phyloP scores from a whole-genome alignment of 2,113 vertebrate genomes.

The Xiphophorus maculatus region DNA sequence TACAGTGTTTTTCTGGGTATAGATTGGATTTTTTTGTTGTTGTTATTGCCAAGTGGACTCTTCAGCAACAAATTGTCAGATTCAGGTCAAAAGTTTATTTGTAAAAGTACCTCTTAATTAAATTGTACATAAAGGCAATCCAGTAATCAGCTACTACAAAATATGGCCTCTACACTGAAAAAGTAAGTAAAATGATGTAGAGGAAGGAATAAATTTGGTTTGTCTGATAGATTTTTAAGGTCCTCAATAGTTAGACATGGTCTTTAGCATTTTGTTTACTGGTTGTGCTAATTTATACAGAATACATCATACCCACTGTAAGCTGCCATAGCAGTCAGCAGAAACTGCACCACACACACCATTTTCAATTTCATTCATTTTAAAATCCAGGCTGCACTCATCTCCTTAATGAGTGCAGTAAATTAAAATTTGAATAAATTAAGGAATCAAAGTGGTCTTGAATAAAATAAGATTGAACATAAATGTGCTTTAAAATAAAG shows the following conservation, averaged over 20 bases:
- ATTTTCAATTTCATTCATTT: slow-evolving; percentile 59
- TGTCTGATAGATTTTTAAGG: slow-evolving; percentile 15
- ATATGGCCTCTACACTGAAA: too few species aligned
- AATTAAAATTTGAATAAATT: slow-evolving; percentile 42
- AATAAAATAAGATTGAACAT: slow-evolving; percentile 34
- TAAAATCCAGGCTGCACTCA: slow-evolving; percentile 45
- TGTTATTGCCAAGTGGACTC: too few species aligned
- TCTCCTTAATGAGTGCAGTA: slow-evolving; percentile 51
- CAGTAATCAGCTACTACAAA: too few species aligned
- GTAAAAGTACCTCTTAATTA: too few species aligned
- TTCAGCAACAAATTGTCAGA: too few species aligned
- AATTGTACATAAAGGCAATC: too few species aligned
- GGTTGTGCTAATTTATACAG: slow-evolving; percentile 16
- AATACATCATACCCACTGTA: slow-evolving; percentile 11
- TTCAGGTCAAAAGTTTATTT: too few species aligned
- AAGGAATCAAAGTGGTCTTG: slow-evolving; percentile 59
- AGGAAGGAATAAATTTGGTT: background rate
- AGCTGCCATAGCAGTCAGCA: background rate
- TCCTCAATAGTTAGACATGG: background rate
- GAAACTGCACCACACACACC: slow-evolving; percentile 17
- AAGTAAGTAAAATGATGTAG: background rate
- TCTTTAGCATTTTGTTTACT: background rate
- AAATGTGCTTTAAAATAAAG: slow-evolving; percentile 34
- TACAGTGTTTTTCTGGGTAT: too few species aligned
- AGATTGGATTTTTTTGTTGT: too few species aligned